phyloP scores from a whole-genome alignment of 2,888 invertebrate genomes.

The Andrena praecox region DNA sequence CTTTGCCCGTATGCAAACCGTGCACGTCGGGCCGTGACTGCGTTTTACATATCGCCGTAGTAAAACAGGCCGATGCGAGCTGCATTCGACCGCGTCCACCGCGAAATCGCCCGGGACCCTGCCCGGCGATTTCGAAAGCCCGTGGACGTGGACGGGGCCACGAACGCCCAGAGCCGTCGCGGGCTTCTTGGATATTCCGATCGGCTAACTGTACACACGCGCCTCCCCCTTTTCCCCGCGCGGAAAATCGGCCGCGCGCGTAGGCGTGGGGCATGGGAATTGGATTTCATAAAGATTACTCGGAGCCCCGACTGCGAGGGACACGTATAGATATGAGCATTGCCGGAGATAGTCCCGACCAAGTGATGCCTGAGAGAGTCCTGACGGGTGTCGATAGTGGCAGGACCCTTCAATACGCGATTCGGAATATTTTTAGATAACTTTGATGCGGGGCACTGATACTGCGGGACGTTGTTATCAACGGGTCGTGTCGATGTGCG shows the following conservation, averaged over 20 bases:
- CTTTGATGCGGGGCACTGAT: too few relatives aligned
- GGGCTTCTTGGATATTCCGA: conserved; percentile 52
- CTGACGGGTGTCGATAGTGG: not conserved
- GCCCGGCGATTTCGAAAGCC: conserved; percentile 1
- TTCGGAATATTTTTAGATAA: not conserved
- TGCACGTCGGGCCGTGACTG: conserved; percentile 57
- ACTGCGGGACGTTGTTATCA: too few relatives aligned
- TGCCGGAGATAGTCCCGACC: not conserved
- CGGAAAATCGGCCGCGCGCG: conserved; percentile 15
- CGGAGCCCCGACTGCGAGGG: not conserved
- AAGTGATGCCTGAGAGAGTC: not conserved
- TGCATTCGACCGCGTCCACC: conserved; percentile 47
- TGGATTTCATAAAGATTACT: not conserved
- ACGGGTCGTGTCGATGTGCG: too few relatives aligned
- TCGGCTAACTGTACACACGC: conserved; percentile 50
- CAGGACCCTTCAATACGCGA: not conserved
- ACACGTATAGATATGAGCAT: not conserved
- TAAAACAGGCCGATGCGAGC: conserved; percentile 62
- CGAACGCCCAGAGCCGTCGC: conserved; percentile 16
- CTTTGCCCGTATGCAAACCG: conserved; percentile 66
- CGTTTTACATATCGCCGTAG: conserved; percentile 66
- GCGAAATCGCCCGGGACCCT: conserved; percentile 31
- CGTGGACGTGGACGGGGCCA: conserved; percentile 15
- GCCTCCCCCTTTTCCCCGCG: conserved; percentile 21
- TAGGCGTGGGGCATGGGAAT: not conserved